These are phyloP conservation scores for Orchesellides sinensis DNA, from an alignment of 2,888 invertebrate genomes.

Conservation along the genomic window DNA sequence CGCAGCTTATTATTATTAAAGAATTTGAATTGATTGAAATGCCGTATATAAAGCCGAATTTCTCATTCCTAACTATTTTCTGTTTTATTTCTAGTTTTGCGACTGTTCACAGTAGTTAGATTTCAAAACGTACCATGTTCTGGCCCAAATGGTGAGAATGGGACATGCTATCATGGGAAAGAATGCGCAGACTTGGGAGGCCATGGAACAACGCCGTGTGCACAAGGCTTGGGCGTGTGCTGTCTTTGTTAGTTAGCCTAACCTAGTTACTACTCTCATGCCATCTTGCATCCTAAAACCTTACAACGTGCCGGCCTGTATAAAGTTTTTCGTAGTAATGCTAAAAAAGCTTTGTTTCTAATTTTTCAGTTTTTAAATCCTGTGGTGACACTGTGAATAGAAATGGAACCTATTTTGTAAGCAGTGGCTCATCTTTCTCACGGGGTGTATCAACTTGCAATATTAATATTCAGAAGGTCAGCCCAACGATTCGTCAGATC, in stretches of 20 bases:
- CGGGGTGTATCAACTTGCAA: slow-evolving; percentile 81
- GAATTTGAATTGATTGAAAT: too few relatives aligned
- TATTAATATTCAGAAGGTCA: slow-evolving; percentile 82
- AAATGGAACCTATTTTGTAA: slow-evolving; percentile 85
- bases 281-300: too few relatives aligned
- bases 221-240: slow-evolving; percentile 85
- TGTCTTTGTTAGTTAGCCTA: slow-evolving; percentile 84
- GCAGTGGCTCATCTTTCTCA: slow-evolving; percentile 79
- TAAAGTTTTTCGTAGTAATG: not conserved
- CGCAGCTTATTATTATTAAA: not conserved
- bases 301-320: too few relatives aligned
- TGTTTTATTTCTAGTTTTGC: slow-evolving; percentile 66
- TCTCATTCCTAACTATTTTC: not conserved
- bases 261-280: too few relatives aligned
- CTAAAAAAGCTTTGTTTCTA: not conserved
- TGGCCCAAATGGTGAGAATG: slow-evolving; percentile 81
- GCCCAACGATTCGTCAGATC: slow-evolving; percentile 82
- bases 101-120: slow-evolving; percentile 68
- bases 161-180: slow-evolving; percentile 83
- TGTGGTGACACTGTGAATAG: slow-evolving; percentile 83
- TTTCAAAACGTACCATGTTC: slow-evolving; percentile 78
- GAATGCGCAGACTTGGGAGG: slow-evolving; percentile 84
- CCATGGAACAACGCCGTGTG: slow-evolving; percentile 83
- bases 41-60: too few relatives aligned
- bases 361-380: slow-evolving; percentile 81